These are phyloP conservation scores for Mesopsocus fuscifrons DNA, from an alignment of 2,888 invertebrate genomes.

Conservation along the genomic window DNA sequence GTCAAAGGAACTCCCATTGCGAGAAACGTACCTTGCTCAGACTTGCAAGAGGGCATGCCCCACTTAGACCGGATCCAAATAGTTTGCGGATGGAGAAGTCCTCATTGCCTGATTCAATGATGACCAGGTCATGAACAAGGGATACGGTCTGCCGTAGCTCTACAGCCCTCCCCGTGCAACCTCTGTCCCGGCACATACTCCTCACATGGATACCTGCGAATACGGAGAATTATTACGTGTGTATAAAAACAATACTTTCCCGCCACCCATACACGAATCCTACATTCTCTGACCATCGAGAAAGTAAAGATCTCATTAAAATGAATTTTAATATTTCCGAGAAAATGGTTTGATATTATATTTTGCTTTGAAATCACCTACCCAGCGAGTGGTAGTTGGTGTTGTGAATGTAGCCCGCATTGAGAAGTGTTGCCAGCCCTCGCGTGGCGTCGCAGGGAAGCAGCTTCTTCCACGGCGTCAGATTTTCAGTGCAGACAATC, in stretches of 20 bases:
- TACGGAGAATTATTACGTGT: no score
- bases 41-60: conserved; percentile 62
- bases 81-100: conserved; percentile 77
- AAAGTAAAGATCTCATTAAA: no score
- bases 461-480: conserved; percentile 96
- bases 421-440: conserved; percentile 73
- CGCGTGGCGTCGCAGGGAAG: conserved; percentile 84
- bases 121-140: conserved; percentile 64
- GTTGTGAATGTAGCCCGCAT: conserved; percentile 79
- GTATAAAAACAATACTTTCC: no score
- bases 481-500: conserved; percentile 95
- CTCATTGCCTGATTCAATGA: conserved; percentile 34
- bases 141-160: conserved; percentile 75
- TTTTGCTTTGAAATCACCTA: no score
- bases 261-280: no score
- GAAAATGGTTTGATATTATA: no score
- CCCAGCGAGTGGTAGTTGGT: conserved; percentile 84
- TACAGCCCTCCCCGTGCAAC: conserved; percentile 40
- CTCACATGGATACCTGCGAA: conserved; percentile 1
- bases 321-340: no score
- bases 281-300: no score
- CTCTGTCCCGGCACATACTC: conserved; percentile 25
- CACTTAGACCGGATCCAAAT: conserved; percentile 69
- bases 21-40: conserved; percentile 65
- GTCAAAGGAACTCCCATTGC: no score